Conservation (phyloP, 2,113 vertebrate species). For the Nothoprocta pentlandii region DNA sequence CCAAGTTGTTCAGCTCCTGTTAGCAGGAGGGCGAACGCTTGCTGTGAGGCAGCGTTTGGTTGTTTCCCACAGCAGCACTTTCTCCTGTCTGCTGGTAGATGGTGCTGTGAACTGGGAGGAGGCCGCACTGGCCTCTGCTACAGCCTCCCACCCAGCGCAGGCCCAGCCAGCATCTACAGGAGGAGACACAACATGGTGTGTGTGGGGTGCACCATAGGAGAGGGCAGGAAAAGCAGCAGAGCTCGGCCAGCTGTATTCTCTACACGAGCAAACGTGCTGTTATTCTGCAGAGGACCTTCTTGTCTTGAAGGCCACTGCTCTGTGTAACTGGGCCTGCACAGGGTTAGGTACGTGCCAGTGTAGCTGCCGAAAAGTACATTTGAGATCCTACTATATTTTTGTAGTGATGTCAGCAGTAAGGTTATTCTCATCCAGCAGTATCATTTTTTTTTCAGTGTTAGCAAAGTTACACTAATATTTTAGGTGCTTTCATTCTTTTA, state of each 20-base stretch:
- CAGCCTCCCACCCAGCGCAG: neutral
- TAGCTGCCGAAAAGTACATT: neutral
- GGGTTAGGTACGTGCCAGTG: neutral
- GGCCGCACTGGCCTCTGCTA: neutral
- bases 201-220: neutral
- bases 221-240: accelerated
- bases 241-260: accelerated
- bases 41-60: too few relatives aligned
- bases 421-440: neutral
- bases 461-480: neutral
- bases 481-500: neutral
- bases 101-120: accelerated
- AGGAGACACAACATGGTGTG: neutral
- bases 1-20: neutral
- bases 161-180: neutral
- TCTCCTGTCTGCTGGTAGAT: neutral
- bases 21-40: neutral
- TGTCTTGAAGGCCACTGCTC: accelerated
- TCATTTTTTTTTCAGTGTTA: neutral
- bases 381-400: neutral
- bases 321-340: neutral
- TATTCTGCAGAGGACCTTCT: neutral
- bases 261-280: neutral
- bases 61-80: neutral
- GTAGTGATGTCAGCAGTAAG: neutral